Evolutionary conservation across 2,888 invertebrate genomes (phyloP).

Genomic region (Synergus umbraculus): DNA sequence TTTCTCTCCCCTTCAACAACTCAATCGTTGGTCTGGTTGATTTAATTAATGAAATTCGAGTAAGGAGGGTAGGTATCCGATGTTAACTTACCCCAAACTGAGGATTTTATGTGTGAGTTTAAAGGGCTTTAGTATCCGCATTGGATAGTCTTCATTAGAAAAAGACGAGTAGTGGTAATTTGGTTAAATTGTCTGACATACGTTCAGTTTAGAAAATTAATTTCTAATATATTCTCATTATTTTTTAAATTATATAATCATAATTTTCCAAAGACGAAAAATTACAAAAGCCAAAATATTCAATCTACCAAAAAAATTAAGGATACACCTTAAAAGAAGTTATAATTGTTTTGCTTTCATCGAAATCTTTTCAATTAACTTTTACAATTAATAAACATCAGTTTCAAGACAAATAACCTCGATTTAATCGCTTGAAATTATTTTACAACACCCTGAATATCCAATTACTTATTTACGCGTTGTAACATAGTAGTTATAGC

Average conservation of each 20-base stretch:
- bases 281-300: no score
- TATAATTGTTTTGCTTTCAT: no score
- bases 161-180: conserved; percentile 2
- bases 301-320: no score
- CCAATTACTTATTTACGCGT: conserved; percentile 33
- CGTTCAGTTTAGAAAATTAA: background rate
- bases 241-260: no score
- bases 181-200: background rate
- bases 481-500: conserved; percentile 14
- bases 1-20: conserved; percentile 24
- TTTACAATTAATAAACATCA: conserved; percentile 15
- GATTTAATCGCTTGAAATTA: conserved; percentile 22
- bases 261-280: no score
- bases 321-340: no score
- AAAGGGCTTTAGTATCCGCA: conserved; percentile 39
- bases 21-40: conserved; percentile 38
- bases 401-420: conserved; percentile 10
- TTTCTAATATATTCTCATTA: no score
- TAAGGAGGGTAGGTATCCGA: conserved; percentile 23
- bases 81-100: conserved; percentile 26
- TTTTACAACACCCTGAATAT: conserved; percentile 26
- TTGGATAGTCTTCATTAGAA: conserved; percentile 24
- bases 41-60: conserved; percentile 41
- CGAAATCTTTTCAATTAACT: background rate
- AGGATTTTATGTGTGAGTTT: conserved; percentile 22